A percentile compares a stretch with the other conserved stretches of the same genome.
Conservation (phyloP, 1,140 invertebrate species). For the Melipona quadrifasciata region DNA sequence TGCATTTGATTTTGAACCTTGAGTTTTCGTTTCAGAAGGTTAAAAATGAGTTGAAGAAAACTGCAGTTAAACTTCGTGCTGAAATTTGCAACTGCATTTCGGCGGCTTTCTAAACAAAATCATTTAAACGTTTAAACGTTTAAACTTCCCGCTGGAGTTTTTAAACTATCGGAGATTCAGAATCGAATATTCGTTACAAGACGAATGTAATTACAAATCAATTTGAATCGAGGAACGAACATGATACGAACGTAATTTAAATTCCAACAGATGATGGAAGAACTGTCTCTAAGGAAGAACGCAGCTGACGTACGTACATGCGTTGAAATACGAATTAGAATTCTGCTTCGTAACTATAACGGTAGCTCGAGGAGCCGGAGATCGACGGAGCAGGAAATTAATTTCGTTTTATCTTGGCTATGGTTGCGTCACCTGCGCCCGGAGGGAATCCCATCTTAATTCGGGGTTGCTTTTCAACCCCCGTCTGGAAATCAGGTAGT, state of each 20-base stretch:
- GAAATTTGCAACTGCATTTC: too few relatives aligned
- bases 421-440: conserved; percentile 24
- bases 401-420: conserved; percentile 30
- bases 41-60: too few relatives aligned
- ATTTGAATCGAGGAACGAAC: not conserved
- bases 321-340: not conserved
- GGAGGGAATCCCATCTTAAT: conserved; percentile 50
- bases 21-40: too few relatives aligned
- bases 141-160: too few relatives aligned
- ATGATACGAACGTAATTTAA: too few relatives aligned
- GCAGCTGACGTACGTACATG: not conserved
- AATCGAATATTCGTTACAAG: too few relatives aligned
- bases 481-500: conserved; percentile 70
- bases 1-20: too few relatives aligned
- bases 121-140: too few relatives aligned
- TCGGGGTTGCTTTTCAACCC: conserved; percentile 34
- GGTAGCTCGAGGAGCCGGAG: not conserved
- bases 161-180: too few relatives aligned
- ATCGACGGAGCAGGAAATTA: conserved; percentile 21
- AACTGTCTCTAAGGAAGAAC: not conserved
- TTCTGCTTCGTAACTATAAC: not conserved
- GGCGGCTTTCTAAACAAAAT: too few relatives aligned
- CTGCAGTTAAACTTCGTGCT: too few relatives aligned
- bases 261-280: too few relatives aligned
- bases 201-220: not conserved